Base-by-base conservation (phyloP, 2,113 vertebrate genomes). In the Hypanus sabinus region DNA sequence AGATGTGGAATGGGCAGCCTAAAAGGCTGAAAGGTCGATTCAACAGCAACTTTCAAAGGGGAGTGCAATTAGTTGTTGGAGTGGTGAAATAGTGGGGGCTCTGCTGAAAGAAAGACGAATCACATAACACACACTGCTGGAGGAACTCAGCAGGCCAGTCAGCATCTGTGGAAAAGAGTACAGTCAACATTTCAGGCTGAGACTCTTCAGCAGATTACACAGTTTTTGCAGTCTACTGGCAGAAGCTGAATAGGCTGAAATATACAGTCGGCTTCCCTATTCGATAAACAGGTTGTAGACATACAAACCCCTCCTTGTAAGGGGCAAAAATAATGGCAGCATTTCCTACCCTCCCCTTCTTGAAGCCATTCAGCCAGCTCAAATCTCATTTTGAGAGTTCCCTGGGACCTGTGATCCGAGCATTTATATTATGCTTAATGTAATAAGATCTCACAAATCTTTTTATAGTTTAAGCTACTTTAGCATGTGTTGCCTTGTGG, bases 381-480 rank as follows among this genome's bases (percentile, higher is more conserved):
- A 90, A 16, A 33, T 68, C 85, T 88, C 57, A 27, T 55, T 12
- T 62, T 62, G n/a, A 20, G 18, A 62, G 62, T 14, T n/a, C 60
- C 62, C n/a, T 65, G 62, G n/a, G 33, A 8, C 14, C n/a, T 33
- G 85, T 65, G 57, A 62, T 68, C 60, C 20, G 60, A 90, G 85
- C 30, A 90, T 65, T 90, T 65, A 90, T 65, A 90, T 90, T 65
- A 18, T 16, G 85, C 60, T 90, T 90, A 90, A 90, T 68, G 85
- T n/a, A 90, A 90, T 65, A 68, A 90, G 85, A 90, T 90, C 85
- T 68, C 85, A 8, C 24, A n/a, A 90, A 90, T 65, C 85, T 90
- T 90, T 90, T 90, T 90, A 90, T 90, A 90, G 85, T 90, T 65
- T 90, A 65, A 90, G 85, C 60, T 90, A 65, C 85, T 90, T 90